Evolutionary conservation across 2,888 invertebrate genomes (phyloP).

Genomic region (Plagodis dolabraria): DNA sequence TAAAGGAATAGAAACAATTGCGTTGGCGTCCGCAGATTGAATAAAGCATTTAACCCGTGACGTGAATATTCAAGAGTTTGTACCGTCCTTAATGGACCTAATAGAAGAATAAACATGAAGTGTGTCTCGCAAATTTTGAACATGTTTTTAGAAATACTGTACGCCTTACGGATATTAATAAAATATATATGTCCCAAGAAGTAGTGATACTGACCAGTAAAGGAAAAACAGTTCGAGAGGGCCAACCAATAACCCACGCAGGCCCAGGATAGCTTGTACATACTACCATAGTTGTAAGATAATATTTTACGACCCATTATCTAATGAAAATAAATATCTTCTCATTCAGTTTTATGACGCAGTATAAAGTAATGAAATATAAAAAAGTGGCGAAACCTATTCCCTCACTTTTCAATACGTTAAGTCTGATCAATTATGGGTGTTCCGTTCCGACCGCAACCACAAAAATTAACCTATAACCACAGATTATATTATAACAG

Average conservation of each 20-base stretch:
- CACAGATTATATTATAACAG: not conserved
- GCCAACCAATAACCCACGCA: too few species aligned
- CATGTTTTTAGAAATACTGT: too few species aligned
- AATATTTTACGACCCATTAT: too few species aligned
- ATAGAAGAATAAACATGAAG: too few species aligned
- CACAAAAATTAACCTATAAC: constrained; percentile 34
- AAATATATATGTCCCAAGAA: too few species aligned
- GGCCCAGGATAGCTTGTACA: too few species aligned
- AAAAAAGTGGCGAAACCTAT: constrained; percentile 32
- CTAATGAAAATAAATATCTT: too few species aligned
- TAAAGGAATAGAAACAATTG: constrained; percentile 71
- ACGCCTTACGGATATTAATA: too few species aligned
- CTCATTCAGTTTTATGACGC: not conserved
- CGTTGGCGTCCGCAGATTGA: constrained; percentile 74
- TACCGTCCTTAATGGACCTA: not conserved
- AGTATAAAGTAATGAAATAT: constrained; percentile 5
- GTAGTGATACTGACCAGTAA: too few species aligned
- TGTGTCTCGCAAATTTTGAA: too few species aligned
- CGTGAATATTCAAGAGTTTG: constrained; percentile 38
- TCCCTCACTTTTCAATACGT: constrained; percentile 23
- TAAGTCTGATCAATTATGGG: constrained; percentile 22
- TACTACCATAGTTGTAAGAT: too few species aligned
- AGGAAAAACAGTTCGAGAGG: too few species aligned
- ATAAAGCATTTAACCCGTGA: constrained; percentile 67
- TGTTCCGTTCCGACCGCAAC: constrained; percentile 30